Conservation (phyloP, 92 coral and sea anemone species). For the Virgularia gustaviana region DNA sequence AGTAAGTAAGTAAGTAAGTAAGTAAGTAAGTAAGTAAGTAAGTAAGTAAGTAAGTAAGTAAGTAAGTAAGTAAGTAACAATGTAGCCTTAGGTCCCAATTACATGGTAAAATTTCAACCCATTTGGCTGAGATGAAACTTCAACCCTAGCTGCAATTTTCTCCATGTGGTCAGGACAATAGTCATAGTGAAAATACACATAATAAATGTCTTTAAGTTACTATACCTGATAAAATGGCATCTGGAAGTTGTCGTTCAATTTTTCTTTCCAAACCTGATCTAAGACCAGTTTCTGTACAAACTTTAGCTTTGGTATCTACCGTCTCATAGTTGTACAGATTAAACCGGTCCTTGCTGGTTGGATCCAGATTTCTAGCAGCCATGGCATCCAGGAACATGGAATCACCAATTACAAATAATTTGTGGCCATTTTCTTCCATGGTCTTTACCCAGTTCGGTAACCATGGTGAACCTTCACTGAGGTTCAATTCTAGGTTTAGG, state of each 20-base stretch:
- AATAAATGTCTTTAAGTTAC: too few species aligned
- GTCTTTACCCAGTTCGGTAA: conserved; percentile 9
- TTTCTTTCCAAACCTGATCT: conserved; percentile 15
- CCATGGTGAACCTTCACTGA: conserved; percentile 17
- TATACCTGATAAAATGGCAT: conserved; percentile 1
- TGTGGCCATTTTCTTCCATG: conserved; percentile 22
- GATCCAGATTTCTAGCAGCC: conserved; percentile 17
- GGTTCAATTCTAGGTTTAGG: not conserved
- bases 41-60: too few species aligned
- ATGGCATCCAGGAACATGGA: conserved; percentile 27
- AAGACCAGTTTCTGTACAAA: not conserved
- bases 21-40: too few species aligned
- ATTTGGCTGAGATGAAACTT: too few species aligned
- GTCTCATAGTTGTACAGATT: conserved; percentile 21
- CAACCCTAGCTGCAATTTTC: too few species aligned
- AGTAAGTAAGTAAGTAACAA: too few species aligned
- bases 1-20: too few species aligned
- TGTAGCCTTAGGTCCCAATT: too few species aligned
- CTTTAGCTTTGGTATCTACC: conserved; percentile 19
- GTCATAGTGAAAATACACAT: too few species aligned
- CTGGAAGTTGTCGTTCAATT: conserved; percentile 6
- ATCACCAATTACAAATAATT: conserved; percentile 14
- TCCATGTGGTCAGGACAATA: too few species aligned
- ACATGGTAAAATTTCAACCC: too few species aligned
- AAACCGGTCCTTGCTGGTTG: too few species aligned